A percentile compares a stretch with the other conserved stretches of the same genome.
Conservation (phyloP, 1,140 invertebrate genomes). For the Achatina immaculata region DNA sequence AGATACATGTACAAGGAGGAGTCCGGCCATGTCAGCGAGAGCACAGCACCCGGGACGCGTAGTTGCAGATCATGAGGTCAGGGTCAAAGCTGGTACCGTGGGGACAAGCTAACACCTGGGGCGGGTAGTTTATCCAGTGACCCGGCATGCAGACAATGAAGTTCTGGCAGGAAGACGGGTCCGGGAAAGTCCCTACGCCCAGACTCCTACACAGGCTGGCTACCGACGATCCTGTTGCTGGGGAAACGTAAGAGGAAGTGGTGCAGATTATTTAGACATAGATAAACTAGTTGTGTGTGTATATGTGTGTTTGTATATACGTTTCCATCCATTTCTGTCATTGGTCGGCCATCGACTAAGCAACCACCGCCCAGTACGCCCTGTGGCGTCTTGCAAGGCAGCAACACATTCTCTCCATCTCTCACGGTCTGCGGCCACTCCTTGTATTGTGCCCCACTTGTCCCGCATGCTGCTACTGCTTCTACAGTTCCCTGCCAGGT, state of each 20-base stretch:
- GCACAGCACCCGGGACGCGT: constrained; percentile 43
- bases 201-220: constrained; percentile 38
- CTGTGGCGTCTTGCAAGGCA: too few relatives aligned
- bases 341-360: too few relatives aligned
- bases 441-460: too few relatives aligned
- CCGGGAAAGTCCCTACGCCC: constrained; percentile 45
- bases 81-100: constrained; percentile 49
- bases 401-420: too few relatives aligned
- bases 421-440: too few relatives aligned
- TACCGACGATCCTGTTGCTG: constrained; percentile 1
- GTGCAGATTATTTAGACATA: not conserved
- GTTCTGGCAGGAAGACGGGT: constrained; percentile 44
- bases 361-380: too few relatives aligned
- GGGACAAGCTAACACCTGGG: constrained; percentile 49
- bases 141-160: constrained; percentile 49
- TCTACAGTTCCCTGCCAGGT: too few relatives aligned
- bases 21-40: not conserved
- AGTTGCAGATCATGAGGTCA: constrained; percentile 49
- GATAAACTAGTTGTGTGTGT: not conserved
- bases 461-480: too few relatives aligned
- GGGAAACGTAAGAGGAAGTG: not conserved
- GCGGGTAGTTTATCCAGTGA: constrained; percentile 40
- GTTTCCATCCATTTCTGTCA: too few relatives aligned
- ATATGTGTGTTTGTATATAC: too few relatives aligned
- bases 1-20: not conserved